Base-by-base conservation (phyloP, 2,888 invertebrate species). In the Drosophila flavopinicola region DNA sequence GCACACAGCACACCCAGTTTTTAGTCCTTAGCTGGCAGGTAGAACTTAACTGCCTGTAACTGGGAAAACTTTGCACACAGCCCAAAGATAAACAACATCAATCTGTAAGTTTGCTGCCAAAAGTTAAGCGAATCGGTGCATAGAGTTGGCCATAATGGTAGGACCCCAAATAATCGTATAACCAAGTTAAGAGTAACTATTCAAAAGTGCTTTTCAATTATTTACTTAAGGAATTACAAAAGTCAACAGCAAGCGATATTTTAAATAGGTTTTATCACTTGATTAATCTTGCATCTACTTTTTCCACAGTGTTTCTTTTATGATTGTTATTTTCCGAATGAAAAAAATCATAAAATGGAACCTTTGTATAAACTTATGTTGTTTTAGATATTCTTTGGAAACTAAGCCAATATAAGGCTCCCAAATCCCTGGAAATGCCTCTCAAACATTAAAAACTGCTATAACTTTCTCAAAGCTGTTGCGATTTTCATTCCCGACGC, bases 1-100 rank as follows among this genome's bases (percentile, higher is more conserved):
- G 53, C 71, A 41, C 35, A 58, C 42, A 37, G 15, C 11, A 23
- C n/a, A 3, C 20, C 30, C 52, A 30, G 11, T 41, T 29, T 51
- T 24, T 51, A 49, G 38, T 27, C 33, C 23, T 13, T 56, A 54
- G 32, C 33, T 48, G 35, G 51, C 48, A 53, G 57, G 23, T 42
- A 45, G 44, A 51, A 47, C 49, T 53, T 53, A 56, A 56, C 39
- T 48, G 45, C 45, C 68, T 17, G 11, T 1, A 60, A 58, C 59
- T 45, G 67, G 29, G 35, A 42, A 56, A 68, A 67, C 37, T 39
- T 48, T 58, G 10, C 42, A 24, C 75, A 41, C 52, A 70, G 67
- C 77, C 61, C 54, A 56, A 77, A 75, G 78, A 78, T 82, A 69
- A 85, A 69, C 83, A 70, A 65, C 83, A 78, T 77, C 74, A 85